Percentiles rank a stretch among this genome's conserved stretches.
Evolutionary conservation across 2,113 vertebrate genomes (phyloP).

Genomic region (Muntiacus reevesi): DNA sequence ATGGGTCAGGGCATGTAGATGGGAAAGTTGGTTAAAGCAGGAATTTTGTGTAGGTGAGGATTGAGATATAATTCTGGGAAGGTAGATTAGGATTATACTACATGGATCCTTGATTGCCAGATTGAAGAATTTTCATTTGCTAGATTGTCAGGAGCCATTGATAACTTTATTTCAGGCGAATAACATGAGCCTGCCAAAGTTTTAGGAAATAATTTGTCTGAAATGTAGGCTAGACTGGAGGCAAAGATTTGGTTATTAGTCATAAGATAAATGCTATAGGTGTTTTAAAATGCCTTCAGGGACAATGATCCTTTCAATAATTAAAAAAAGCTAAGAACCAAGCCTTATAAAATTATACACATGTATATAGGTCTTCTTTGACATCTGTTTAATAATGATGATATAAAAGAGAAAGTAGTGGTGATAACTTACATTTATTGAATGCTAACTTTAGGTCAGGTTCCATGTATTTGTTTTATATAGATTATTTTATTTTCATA

Average conservation of each 20-base stretch:
- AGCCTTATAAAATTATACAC: background rate
- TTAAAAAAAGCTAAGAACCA: background rate
- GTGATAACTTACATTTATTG: background rate
- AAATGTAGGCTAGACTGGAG: background rate
- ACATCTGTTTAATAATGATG: slow-evolving; percentile 1
- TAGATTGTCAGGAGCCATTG: background rate
- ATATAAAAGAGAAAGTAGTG: background rate
- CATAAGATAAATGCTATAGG: background rate
- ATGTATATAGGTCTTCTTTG: background rate
- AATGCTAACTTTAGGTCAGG: background rate
- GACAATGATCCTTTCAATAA: background rate
- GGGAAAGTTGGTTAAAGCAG: background rate
- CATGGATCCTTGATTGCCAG: background rate
- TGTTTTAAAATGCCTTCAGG: slow-evolving; percentile 32
- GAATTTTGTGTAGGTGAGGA: background rate
- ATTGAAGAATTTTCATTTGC: background rate
- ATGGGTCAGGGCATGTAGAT: background rate
- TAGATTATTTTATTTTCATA: slow-evolving; percentile 23
- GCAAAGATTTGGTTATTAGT: slow-evolving; percentile 9
- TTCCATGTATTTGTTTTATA: background rate
- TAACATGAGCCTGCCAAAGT: background rate
- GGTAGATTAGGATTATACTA: background rate
- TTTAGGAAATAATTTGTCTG: slow-evolving; percentile 24
- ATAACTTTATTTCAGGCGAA: slow-evolving; percentile 4
- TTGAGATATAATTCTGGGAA: background rate